A percentile compares a stretch with the other conserved stretches of the same genome.
Evolutionary conservation across 2,888 invertebrate genomes (phyloP).

Genomic region (Lissocephala sabroskyi): DNA sequence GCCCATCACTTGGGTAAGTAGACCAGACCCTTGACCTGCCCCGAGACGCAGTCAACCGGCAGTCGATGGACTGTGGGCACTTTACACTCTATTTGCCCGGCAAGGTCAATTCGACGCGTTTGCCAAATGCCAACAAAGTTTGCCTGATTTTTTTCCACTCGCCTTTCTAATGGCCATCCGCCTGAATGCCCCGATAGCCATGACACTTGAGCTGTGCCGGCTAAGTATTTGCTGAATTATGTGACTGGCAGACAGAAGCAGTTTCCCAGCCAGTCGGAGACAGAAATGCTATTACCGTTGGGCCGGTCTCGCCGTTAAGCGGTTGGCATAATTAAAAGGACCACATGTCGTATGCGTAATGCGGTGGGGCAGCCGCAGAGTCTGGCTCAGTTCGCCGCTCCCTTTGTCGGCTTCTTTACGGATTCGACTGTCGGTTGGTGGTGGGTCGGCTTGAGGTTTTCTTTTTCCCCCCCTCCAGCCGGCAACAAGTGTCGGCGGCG

Average conservation of each 20-base stretch:
- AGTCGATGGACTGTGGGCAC: not conserved
- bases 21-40: no score
- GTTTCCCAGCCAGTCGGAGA: constrained; percentile 15
- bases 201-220: not conserved
- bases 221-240: constrained; percentile 45
- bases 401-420: no score
- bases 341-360: constrained; percentile 55
- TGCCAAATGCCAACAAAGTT: constrained; percentile 54
- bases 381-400: no score
- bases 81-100: constrained; percentile 41
- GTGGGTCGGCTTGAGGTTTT: no score
- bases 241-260: constrained; percentile 45
- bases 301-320: constrained; percentile 51
- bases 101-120: constrained; percentile 51
- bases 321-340: constrained; percentile 49
- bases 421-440: no score
- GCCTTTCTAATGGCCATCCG: constrained; percentile 19
- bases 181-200: not conserved
- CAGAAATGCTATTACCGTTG: constrained; percentile 15
- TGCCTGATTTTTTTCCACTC: constrained; percentile 11
- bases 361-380: no score
- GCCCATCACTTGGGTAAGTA: constrained; percentile 68
- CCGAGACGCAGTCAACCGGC: no score
- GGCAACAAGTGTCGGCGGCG: constrained; percentile 51
- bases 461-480: no score